Percentiles rank a stretch among this genome's conserved stretches.
Conservation (phyloP, 2,113 vertebrate genomes). For the Limnothrissa miodon region DNA sequence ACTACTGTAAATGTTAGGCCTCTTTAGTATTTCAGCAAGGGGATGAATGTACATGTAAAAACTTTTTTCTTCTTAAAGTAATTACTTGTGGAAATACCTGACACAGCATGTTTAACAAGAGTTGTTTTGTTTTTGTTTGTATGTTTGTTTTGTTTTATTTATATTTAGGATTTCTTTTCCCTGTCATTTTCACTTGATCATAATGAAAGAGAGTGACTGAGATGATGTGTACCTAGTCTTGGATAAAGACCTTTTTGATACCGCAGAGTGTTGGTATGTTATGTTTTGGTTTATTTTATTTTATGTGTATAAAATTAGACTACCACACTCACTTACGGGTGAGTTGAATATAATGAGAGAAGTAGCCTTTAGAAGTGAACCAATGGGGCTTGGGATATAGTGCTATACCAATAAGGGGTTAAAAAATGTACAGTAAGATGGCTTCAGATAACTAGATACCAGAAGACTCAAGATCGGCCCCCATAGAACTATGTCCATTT, state of each 20-base stretch:
- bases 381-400: background rate
- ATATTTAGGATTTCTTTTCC: background rate
- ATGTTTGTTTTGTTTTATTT: background rate
- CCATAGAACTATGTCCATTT: background rate
- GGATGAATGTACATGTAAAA: constrained; percentile 35
- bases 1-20: background rate
- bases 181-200: background rate
- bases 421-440: background rate
- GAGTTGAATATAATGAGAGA: background rate
- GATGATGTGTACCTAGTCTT: background rate
- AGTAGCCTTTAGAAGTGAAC: background rate
- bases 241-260: constrained; percentile 26
- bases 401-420: background rate
- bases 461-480: constrained; percentile 15
- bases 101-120: constrained; percentile 31
- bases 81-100: constrained; percentile 9
- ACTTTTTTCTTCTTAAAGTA: constrained; percentile 19
- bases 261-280: background rate
- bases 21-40: background rate
- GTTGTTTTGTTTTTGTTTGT: background rate
- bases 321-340: background rate
- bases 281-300: background rate
- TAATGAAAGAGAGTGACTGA: background rate
- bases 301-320: background rate
- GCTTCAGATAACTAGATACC: background rate